Percentiles rank a stretch among this genome's conserved stretches.
Evolutionary conservation across 2,888 invertebrate genomes (phyloP).

Genomic region (Hirudinaria manillensis): DNA sequence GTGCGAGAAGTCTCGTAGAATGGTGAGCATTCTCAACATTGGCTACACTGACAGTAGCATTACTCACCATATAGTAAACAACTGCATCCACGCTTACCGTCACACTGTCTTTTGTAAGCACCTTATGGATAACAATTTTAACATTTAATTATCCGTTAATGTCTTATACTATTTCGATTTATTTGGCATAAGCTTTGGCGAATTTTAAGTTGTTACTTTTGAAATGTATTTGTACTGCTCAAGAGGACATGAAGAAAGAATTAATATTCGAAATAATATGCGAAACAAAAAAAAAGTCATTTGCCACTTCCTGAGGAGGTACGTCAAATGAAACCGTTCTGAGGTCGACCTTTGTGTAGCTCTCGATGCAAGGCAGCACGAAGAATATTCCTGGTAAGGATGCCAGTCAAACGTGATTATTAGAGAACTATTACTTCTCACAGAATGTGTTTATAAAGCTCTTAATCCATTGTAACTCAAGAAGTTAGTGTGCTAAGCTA

Average conservation of each 20-base stretch:
- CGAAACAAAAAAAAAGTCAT: no score
- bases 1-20: conserved; percentile 76
- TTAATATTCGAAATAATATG: no score
- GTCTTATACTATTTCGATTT: no score
- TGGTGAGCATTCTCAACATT: conserved; percentile 95
- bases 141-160: no score
- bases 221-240: no score
- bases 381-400: conserved; percentile 77
- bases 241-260: no score
- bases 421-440: not conserved
- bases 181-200: no score
- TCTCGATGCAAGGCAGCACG: conserved; percentile 90
- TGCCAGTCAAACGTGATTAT: not conserved
- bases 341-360: conserved; percentile 82
- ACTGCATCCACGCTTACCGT: conserved; percentile 92
- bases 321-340: conserved; percentile 93
- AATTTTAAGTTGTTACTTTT: no score
- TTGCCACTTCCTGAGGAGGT: conserved; percentile 84
- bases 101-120: conserved; percentile 68
- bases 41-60: conserved; percentile 88
- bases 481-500: no score
- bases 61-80: conserved; percentile 66
- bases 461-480: no score
- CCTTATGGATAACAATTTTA: conserved; percentile 11
- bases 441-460: no score